These are phyloP conservation scores for Lordiphosa andalusiaca DNA, from an alignment of 2,888 invertebrate genomes.

Conservation along the genomic window DNA sequence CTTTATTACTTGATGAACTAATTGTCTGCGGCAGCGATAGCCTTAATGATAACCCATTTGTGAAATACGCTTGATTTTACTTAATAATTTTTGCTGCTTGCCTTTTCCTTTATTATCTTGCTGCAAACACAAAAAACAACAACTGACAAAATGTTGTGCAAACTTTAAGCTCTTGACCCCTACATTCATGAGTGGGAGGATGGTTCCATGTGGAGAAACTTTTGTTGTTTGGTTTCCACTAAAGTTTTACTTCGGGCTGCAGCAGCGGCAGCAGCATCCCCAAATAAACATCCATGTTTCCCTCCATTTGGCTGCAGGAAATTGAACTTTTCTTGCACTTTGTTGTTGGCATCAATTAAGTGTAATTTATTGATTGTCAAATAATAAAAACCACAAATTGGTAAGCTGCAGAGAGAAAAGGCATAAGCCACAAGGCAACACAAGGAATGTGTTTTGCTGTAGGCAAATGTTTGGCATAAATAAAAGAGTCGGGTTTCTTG, in stretches of 20 bases:
- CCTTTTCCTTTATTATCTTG: not conserved
- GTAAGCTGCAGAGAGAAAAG: too few species aligned
- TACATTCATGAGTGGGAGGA: too few species aligned
- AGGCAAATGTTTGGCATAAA: too few species aligned
- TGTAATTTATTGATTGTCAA: slow-evolving; percentile 31
- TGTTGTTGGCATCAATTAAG: slow-evolving; percentile 27
- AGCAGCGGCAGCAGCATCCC: not conserved
- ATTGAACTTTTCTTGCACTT: slow-evolving; percentile 27
- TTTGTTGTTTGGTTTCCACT: too few species aligned
- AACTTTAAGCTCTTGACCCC: too few species aligned
- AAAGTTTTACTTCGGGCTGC: slow-evolving; percentile 4
- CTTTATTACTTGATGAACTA: slow-evolving; percentile 27
- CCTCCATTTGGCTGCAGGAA: slow-evolving; percentile 21
- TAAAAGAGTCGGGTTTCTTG: too few species aligned
- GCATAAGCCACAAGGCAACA: too few species aligned
- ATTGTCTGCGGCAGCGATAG: slow-evolving; percentile 20
- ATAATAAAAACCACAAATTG: slow-evolving; percentile 17
- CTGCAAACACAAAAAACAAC: not conserved
- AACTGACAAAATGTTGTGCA: too few species aligned
- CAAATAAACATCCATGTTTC: slow-evolving; percentile 14
- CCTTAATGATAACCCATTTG: slow-evolving; percentile 21
- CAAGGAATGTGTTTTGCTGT: too few species aligned
- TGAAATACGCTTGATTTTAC: slow-evolving; percentile 14
- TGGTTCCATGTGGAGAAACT: too few species aligned
- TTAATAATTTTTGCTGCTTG: not conserved